phyloP scores from a whole-genome alignment of 2,113 vertebrate genomes.

The Brevimyrus niger region DNA sequence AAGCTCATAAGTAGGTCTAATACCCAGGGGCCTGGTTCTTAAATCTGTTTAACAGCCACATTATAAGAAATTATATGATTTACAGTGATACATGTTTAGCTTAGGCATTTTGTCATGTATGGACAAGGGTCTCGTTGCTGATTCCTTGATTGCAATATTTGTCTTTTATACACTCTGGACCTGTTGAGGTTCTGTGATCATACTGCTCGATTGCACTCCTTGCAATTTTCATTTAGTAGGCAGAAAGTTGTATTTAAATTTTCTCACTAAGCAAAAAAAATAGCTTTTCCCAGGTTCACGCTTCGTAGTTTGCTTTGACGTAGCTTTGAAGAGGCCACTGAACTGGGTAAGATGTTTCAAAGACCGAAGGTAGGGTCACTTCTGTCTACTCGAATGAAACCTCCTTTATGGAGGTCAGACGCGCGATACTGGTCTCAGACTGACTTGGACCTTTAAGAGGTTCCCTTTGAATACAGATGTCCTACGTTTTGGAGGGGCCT shows the following conservation, averaged over 20 bases:
- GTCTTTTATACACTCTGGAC: not conserved
- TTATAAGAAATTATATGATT: not conserved
- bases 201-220: not conserved
- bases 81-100: not conserved
- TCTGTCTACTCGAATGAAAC: not conserved
- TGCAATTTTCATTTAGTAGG: not conserved
- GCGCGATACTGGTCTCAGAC: not conserved
- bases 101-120: not conserved
- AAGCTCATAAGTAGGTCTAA: constrained; percentile 15
- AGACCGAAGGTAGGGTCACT: not conserved
- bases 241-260: not conserved
- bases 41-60: not conserved
- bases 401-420: not conserved
- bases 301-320: not conserved
- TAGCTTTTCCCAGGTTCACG: not conserved
- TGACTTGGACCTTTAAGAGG: not conserved
- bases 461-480: not conserved
- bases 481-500: not conserved
- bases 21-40: not conserved
- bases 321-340: not conserved
- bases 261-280: not conserved
- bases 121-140: not conserved
- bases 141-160: not conserved
- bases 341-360: not conserved
- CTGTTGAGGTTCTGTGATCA: not conserved